Evolutionary conservation across 1,140 invertebrate genomes (phyloP), one percentile per base, ranked within the genome.

Genomic region (Delia radicum): DNA sequence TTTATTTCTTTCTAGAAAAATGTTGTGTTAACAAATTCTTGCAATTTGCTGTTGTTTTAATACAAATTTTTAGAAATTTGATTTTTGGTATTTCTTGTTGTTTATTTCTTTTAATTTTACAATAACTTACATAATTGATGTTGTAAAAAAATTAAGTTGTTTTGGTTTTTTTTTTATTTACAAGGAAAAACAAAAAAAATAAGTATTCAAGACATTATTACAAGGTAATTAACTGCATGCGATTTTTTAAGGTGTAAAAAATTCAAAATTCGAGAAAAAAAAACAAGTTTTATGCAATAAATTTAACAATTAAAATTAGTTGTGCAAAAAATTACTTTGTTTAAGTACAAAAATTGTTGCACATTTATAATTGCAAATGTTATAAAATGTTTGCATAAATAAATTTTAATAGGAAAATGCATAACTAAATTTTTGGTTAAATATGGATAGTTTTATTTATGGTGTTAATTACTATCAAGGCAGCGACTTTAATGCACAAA

Each of bases 161-260:
- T 42, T 42, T 42, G 12, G 37, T 42, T 42, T 10, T 42, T 13
- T 2, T 10, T 13, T 10, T 42, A 10, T 10, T 42, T 42, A 42
- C 37, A 42, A 42, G 37, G 37, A 42, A 42, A 42, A 42, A 42
- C 37, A 42, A 15, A 3, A 10, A 10, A 3, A 42, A 1, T 42
- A 33, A 7, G 13, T 33, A 42, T 42, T 42, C 12, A 42, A 42
- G 37, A 42, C 37, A 42, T 42, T 42, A 42, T 42, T 42, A 69
- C 48, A 55, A 69, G 18, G 15, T 33, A 37, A 69, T 69, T 69
- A 69, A 24, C 65, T 69, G 65, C 65, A 69, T 69, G 65, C 65
- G 18, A 69, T 33, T 31, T 31, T 27, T 27, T 29, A 65, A 28
- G 62, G 62, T 69, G 65, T 69, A 31, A 21, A 21, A 37, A 69